Evolutionary conservation across 2,888 invertebrate species (phyloP), one percentile per base, ranked within the genome.

Genomic region (Hipparchia sbordonii): DNA sequence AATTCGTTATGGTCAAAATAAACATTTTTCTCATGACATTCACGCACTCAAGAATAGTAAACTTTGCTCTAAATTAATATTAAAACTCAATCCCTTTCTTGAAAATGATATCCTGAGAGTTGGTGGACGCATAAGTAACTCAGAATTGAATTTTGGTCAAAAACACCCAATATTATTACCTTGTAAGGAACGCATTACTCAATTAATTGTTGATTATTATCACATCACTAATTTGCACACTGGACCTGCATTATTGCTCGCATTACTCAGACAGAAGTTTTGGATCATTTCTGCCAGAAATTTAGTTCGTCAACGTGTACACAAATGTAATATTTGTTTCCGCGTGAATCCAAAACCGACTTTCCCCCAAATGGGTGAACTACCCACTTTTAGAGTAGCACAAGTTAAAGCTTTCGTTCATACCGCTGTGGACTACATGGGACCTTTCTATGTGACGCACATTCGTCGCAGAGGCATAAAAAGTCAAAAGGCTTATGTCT

Each of bases 161-260:
- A 67, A 56, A 54, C 67, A 67, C n/a, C 67, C 54, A 56, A 67
- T 67, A 56, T 10, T 67, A 12, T 45, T 67, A n/a, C 10, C 54
- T 54, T 54, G 10, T 54, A 54, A 54, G 12, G 54, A 12, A 54
- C 54, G 54, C 54, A 54, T 54, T 5, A 54, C 54, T 54, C 54
- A 54, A 12, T n/a, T 54, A 10, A 12, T 54, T 2, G 54, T 12
- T 12, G 54, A 54, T 54, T 54, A 9, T 12, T 54, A 54, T 12
- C 54, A 57, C 8, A 57, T 57, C 56, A 57, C 56, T 13, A 13
- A 57, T 57, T 57, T 57, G 23, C 56, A 57, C 13, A 57, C 56
- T 2, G 56, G 56, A 57, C 56, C 56, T 7, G 6, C 56, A 4
- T 13, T 57, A 6, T 7, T 57, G 2, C 56, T 57, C 13, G 13